Base-by-base conservation (phyloP, 2,797 vertebrate species). In the Protosalanx chinensis region DNA sequence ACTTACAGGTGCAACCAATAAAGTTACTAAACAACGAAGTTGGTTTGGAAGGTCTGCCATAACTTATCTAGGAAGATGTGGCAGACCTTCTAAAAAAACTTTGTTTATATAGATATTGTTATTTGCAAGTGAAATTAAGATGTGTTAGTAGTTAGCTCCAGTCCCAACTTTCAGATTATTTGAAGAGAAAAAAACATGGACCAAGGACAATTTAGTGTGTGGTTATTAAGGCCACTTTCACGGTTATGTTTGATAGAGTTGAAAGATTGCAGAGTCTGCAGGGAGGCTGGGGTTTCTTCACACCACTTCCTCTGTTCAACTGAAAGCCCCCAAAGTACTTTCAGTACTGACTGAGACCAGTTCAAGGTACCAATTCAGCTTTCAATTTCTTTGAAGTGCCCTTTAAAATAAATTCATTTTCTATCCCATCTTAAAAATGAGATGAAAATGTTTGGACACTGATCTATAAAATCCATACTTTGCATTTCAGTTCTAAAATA, bases 281-380 rank as follows among this genome's bases (percentile, higher is more conserved):
- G 15, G 66, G 18, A 59, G 70, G 35, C 72, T 65, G 46, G 29
- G 12, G 51, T 68, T 63, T 68, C 71, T 79, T 80, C 72, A 46
- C 60, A 63, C 71, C 79, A 82, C 78, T 75, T 84, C 81, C 82
- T 78, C 75, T 77, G 68, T 77, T 70, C 1, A 49, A 32, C 37
- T 30, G 56, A 67, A 51, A 72, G 18, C 35, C 60, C 30, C 23
- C 57, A 18, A 57, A 53, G 2, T 2, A 46, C 70, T 32, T 13
- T 33, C 51, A 56, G 7, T 13, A 35, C 6, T 46, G 13, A 35
- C 6, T 46, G 13, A 56, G 65, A 53, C 65, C 29, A 67, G 51
- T 49, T 56, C 51, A 60, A 60, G 58, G 3, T 4, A 60, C 20
- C 27, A 60, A 23, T 29, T 60, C 12, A 60, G 12, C 20, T 12